phyloP scores from a whole-genome alignment of 2,797 vertebrate genomes.

The Taenioides sp. region DNA sequence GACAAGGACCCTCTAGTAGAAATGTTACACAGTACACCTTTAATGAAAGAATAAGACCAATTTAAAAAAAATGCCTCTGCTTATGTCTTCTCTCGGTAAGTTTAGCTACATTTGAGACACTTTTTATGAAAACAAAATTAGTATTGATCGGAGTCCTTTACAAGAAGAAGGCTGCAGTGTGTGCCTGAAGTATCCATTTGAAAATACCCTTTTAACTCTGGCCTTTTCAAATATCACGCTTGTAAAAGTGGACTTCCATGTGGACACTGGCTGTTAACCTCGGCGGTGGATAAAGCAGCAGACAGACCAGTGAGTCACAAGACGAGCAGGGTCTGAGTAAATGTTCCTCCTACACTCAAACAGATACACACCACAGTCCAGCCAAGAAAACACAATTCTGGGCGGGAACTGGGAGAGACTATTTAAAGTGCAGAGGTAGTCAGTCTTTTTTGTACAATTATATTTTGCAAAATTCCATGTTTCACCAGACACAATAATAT shows the following conservation, averaged over 20 bases:
- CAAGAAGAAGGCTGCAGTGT: neutral
- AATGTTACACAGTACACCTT: too few relatives aligned
- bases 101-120: neutral
- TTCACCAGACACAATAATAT: neutral
- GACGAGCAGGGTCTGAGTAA: constrained; percentile 43
- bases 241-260: constrained; percentile 14
- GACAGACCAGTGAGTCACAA: constrained; percentile 53
- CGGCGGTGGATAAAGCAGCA: constrained; percentile 37
- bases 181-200: neutral
- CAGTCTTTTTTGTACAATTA: neutral
- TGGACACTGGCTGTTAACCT: constrained; percentile 20
- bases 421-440: neutral
- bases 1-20: too few relatives aligned
- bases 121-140: neutral
- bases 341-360: constrained; percentile 33
- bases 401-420: constrained; percentile 5
- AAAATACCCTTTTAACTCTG: constrained; percentile 1
- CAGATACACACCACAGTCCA: constrained; percentile 4
- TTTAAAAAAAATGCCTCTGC: neutral
- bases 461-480: too few relatives aligned
- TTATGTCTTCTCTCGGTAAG: neutral
- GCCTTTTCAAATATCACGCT: constrained; percentile 1
- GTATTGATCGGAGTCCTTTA: neutral
- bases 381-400: constrained; percentile 15
- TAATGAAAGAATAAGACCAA: neutral